Evolutionary conservation across 2,113 vertebrate genomes (phyloP), one percentile per base, ranked within the genome.

Genomic region (Pelecanoides urinatrix): DNA sequence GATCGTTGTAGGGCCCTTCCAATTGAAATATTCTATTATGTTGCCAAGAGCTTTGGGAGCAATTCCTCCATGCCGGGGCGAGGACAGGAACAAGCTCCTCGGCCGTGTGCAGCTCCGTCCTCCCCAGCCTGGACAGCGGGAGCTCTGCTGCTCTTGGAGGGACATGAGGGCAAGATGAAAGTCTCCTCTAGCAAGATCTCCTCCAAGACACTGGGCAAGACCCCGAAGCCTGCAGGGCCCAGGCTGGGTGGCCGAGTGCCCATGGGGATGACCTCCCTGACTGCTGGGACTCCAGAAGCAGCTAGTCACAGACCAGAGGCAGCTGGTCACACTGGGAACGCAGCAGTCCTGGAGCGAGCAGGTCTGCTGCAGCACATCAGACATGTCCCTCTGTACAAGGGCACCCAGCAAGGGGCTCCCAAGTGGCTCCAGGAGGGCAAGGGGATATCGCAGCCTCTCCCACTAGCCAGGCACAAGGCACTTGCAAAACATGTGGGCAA

Each of bases 21-120:
- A 88, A 74, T 36, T 52, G 22, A 38, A 90, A 53, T 19, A 74
- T 1, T 15, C 55, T 47, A 19, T 8, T 75, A 19, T 20, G 10
- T 4, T 86, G 27, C 30, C 0, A 0, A 68, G 40, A 89, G 32
- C 59, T 87, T 67, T 58, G 47, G 50, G 84, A 96, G 73, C 6
- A 32, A 68, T 55, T 83, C 61, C 47, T 67, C 47, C 40, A 7
- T 30, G 26, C 1, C 1, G 2, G 30, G 17, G 29, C 36, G 34
- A 5, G 14, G 59, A 56, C 47, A 78, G 16, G 16, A 84, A 59
- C 45, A 50, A 26, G 38, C 44, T 82, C 27, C n/a, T 90, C 1
- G 0, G 61, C 49, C 2, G 2, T 2, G 0, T 0, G 7, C 32
- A 36, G 52, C 47, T 79, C 61, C 6, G 14, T 44, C 29, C 42